Evolutionary conservation across 2,113 vertebrate genomes (phyloP), one percentile per base, ranked within the genome.

Genomic region (Phainopepla nitens): DNA sequence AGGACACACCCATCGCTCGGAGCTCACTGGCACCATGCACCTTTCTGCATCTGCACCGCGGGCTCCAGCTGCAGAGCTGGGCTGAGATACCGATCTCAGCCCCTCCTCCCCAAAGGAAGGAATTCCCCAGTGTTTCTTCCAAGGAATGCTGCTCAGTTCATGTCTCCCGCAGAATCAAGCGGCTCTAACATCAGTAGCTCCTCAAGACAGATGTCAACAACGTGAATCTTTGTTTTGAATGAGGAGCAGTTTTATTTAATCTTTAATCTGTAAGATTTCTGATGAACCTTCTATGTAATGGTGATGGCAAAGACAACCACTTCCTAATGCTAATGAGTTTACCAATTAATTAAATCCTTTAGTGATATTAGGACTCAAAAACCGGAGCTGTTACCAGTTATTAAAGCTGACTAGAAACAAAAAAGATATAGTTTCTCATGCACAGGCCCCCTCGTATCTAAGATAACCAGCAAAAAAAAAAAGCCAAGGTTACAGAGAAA

Each of bases 101-200:
- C 72, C 73, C 56, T 11, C 64, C n/a, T 7, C 73, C 90, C 62
- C 53, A 39, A 80, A 36, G 7, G 24, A 61, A 51, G 42, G 50
- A 85, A 86, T 70, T 86, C 45, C 77, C 44, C 6, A 1, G 9
- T 5, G 36, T 36, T 66, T 73, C 47, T 79, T 65, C 57, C 41
- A 33, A 33, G 0, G 0, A 23, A 9, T 0, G 1, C 2, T 29
- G 18, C 49, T 71, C 54, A 10, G 66, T 41, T 89, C 15, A 0
- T 1, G 3, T 11, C 31, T 65, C 61, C 10, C 3, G 6, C 49
- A 56, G 50, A 85, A 57, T 4, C 10, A 18, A 14, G 56, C 2
- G n/a, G 39, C 27, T 82, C 14, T 31, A 83, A 44, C 33, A 27
- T n/a, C 91, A 62, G 24, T 0, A 51, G 16, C 18, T 61, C 42